Conservation (phyloP, 2,888 invertebrate species). For the Ophraella communa region DNA sequence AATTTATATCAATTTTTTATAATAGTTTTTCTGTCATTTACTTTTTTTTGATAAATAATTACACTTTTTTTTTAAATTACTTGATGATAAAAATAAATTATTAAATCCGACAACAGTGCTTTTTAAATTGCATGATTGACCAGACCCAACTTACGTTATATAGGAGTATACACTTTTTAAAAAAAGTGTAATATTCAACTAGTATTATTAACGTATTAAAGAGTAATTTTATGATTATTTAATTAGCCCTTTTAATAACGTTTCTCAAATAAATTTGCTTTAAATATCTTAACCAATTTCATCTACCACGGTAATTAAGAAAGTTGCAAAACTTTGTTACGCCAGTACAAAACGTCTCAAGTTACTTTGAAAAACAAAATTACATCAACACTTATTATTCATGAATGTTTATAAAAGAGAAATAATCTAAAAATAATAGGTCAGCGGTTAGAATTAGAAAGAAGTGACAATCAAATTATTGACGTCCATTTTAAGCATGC, state of each 20-base stretch:
- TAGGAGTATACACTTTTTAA: too few relatives aligned
- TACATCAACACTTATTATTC: background rate
- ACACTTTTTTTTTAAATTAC: too few relatives aligned
- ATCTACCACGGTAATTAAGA: background rate
- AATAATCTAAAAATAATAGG: slow-evolving; percentile 31
- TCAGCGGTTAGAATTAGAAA: slow-evolving; percentile 41
- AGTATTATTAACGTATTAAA: too few relatives aligned
- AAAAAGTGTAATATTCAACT: too few relatives aligned
- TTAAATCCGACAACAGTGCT: too few relatives aligned
- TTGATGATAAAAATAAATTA: too few relatives aligned
- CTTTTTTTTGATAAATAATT: too few relatives aligned
- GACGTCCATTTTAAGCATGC: slow-evolving; percentile 40
- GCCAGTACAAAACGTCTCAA: background rate
- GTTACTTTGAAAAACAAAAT: background rate
- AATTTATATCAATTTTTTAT: too few relatives aligned
- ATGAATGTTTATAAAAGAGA: background rate
- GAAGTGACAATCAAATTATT: slow-evolving; percentile 45
- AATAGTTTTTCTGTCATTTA: too few relatives aligned
- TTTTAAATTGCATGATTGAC: too few relatives aligned
- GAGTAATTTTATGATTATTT: background rate
- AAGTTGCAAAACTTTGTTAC: too few relatives aligned
- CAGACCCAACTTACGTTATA: too few relatives aligned
- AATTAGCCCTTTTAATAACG: background rate
- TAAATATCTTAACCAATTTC: background rate
- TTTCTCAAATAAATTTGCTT: background rate